Evolutionary conservation across 1,140 invertebrate species (phyloP).

Genomic region (Lepidotrigona ventralis): DNA sequence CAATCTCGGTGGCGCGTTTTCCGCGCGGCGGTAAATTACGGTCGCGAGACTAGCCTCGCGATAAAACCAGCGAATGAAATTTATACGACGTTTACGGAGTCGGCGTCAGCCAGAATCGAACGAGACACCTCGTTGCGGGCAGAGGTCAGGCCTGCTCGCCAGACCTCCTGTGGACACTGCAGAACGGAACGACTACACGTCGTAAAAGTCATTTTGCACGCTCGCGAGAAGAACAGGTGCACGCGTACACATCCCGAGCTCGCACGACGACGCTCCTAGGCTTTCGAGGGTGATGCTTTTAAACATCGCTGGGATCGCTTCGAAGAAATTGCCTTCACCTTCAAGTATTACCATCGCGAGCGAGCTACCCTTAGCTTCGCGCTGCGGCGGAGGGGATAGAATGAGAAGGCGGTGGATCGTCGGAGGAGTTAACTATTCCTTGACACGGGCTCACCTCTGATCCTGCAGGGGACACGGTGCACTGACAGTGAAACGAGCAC

Average conservation of each 20-base stretch:
- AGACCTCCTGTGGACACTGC: conserved; percentile 76
- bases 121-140: conserved; percentile 73
- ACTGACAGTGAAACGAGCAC: not conserved
- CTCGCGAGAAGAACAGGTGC: conserved; percentile 72
- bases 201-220: conserved; percentile 78
- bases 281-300: conserved; percentile 34
- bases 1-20: not conserved
- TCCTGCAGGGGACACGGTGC: conserved; percentile 11
- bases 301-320: not conserved
- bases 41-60: conserved; percentile 36
- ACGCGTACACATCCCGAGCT: not conserved
- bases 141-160: conserved; percentile 63
- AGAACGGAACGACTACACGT: conserved; percentile 66
- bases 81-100: conserved; percentile 78
- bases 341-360: not conserved
- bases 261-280: conserved; percentile 18
- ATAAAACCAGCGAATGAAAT: conserved; percentile 75
- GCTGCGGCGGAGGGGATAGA: not conserved
- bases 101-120: conserved; percentile 75
- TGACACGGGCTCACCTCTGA: conserved; percentile 38
- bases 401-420: not conserved
- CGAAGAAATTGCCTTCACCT: conserved; percentile 16
- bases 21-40: conserved; percentile 71
- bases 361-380: not conserved
- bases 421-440: conserved; percentile 13